These are phyloP conservation scores for Bubo bubo DNA, from an alignment of 2,113 vertebrate species.

Conservation along the genomic window DNA sequence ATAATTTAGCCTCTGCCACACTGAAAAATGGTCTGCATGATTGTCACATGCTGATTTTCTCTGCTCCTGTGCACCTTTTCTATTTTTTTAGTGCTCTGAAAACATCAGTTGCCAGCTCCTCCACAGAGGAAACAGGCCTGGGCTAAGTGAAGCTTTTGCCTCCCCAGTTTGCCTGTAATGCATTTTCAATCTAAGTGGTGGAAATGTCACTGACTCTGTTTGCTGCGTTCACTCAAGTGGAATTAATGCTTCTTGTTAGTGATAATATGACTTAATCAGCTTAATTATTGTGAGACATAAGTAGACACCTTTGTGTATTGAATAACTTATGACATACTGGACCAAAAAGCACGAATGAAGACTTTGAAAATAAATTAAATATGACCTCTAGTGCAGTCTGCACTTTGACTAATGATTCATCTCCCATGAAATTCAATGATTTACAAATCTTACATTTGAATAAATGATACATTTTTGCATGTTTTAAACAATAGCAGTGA, in stretches of 20 bases:
- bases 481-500: conserved; percentile 54
- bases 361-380: conserved; percentile 69
- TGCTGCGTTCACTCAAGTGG: conserved; percentile 16
- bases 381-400: conserved; percentile 51
- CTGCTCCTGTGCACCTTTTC: conserved; percentile 16
- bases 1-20: background rate
- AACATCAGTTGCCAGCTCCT: conserved; percentile 9
- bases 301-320: conserved; percentile 70
- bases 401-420: conserved; percentile 52
- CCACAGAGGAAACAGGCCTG: background rate
- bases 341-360: conserved; percentile 44
- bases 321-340: conserved; percentile 59
- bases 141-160: conserved; percentile 5
- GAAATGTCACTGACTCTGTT: conserved; percentile 55
- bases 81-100: background rate
- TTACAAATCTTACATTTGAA: conserved; percentile 56
- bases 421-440: conserved; percentile 52
- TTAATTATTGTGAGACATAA: conserved; percentile 66
- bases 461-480: conserved; percentile 52
- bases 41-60: background rate
- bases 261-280: conserved; percentile 72
- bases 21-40: background rate
- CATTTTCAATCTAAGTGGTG: conserved; percentile 36
- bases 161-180: conserved; percentile 2
- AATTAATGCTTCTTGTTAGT: conserved; percentile 68